Base-by-base conservation (phyloP, 2,888 invertebrate genomes). In the Trichogramma dendrolimi region DNA sequence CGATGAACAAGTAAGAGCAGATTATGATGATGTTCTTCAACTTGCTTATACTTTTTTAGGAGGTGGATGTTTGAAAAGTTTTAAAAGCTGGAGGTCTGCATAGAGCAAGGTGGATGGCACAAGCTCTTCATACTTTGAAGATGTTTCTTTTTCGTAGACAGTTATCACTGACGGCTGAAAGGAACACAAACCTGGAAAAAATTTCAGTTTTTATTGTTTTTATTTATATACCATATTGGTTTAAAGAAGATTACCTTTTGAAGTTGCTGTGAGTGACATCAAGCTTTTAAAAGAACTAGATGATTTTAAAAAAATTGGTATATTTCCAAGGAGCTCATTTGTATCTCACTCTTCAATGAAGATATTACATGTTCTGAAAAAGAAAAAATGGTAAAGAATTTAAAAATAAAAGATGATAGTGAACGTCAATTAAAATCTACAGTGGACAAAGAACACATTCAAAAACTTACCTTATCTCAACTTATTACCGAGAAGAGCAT, bases 41-140 rank as follows among this genome's bases (percentile, higher is more conserved):
- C 61, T 71, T 47, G 48, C 61, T 42, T 43, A 65, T 6, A 68
- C 70, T 48, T 71, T 71, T 60, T 46, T 39, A 58, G 44, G 67
- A 51, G 14, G 50, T 39, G 65, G 55, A 41, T 40, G 27, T 27
- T 27, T 49, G 27, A 40, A 57, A 10, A 52, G 52, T 55, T 61
- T 63, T 61, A 43, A 60, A 14, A 42, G 52, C 69, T 51, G 71
- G 72, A 43, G 68, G 70, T 39, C 53, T 69, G 47, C 69, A 69
- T 53, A 71, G 57, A 27, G 69, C 70, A 48, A 60, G 71, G 8
- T 73, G 71, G 70, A 71, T 72, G 69, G 49, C 67, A 27, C 71
- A 71, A 64, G 69, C 66, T 4, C 68, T 71, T 55, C 72, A 71
- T 58, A 64, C 56, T 14, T 62, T 70, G 14, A 73, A 72, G 65